Base-by-base conservation (phyloP, 2,888 invertebrate species). In the Stomorhina lunata region DNA sequence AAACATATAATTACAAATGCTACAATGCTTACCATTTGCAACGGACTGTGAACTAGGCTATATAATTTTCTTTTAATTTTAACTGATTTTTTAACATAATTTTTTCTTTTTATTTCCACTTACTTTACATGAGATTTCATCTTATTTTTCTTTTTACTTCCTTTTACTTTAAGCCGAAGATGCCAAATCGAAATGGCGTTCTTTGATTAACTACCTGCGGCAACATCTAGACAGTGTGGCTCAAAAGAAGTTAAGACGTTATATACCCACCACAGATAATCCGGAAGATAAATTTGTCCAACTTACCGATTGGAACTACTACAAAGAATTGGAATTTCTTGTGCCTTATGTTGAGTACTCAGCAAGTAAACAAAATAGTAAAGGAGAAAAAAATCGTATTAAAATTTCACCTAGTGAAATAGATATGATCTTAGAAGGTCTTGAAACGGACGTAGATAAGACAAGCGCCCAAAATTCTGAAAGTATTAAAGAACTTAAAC, bases 101-200 rank as follows among this genome's bases (percentile, higher is more conserved):
- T n/a, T n/a, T n/a, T n/a, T n/a, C n/a, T n/a, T n/a, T n/a, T n/a
- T n/a, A n/a, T n/a, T n/a, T n/a, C n/a, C n/a, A n/a, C n/a, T n/a
- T n/a, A n/a, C n/a, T n/a, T n/a, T n/a, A n/a, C n/a, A n/a, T n/a
- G n/a, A n/a, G n/a, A n/a, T n/a, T n/a, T n/a, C n/a, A n/a, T n/a
- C n/a, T n/a, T n/a, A n/a, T n/a, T 61, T 29, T 20, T 12, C 48
- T 20, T 50, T 9, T 59, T 25, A 45, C 12, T 59, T 57, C 10
- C 4, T 29, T 63, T 43, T 63, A 27, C 7, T 59, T 77, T 50
- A 34, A 85, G 84, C 81, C 20, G 81, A 84, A 55, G 81, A 81
- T 7, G 84, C 84, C 7, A 84, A 81, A 68, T 76, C 40, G 1
- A 84, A 84, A 48, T 85, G 85, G 85, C 83, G 84, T 17, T 76